A percentile compares a stretch with the other conserved stretches of the same genome.
phyloP scores from a whole-genome alignment of 2,888 invertebrate species.

The Aricia artaxerxes region DNA sequence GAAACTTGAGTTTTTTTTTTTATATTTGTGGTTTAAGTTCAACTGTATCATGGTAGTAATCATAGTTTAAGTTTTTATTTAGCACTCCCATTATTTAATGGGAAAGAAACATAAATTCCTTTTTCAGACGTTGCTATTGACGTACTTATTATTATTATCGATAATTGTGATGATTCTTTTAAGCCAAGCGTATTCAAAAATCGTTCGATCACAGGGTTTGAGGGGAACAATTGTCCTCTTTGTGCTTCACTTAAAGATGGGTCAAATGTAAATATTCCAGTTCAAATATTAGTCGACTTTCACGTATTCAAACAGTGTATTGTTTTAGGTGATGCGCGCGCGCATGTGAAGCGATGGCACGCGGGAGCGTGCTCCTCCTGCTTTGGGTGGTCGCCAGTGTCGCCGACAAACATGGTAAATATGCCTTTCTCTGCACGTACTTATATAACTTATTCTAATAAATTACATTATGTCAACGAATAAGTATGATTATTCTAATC shows the following conservation, averaged over 20 bases:
- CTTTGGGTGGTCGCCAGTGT: constrained; percentile 74
- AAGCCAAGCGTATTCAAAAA: not conserved
- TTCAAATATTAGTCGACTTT: constrained; percentile 65
- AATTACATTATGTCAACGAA: not conserved
- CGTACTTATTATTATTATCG: not conserved
- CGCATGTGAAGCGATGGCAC: constrained; percentile 70
- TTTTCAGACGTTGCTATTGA: not conserved
- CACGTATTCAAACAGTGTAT: constrained; percentile 64
- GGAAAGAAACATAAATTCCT: not conserved
- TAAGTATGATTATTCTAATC: too few species aligned
- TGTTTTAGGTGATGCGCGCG: constrained; percentile 78
- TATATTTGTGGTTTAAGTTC: not conserved
- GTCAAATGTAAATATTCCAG: constrained; percentile 43
- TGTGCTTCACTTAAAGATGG: constrained; percentile 27
- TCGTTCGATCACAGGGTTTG: constrained; percentile 1
- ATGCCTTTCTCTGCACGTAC: constrained; percentile 24
- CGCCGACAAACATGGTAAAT: constrained; percentile 72
- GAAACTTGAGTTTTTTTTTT: not conserved
- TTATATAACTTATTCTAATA: not conserved
- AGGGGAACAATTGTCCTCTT: constrained; percentile 28
- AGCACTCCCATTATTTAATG: not conserved
- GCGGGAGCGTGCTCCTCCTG: constrained; percentile 70
- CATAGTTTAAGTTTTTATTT: not conserved
- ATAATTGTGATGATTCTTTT: not conserved
- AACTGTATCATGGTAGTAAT: not conserved